Conservation (phyloP, 37 sponge, comb jelly and placozoan genomes). For the Halichondria panicea region DNA sequence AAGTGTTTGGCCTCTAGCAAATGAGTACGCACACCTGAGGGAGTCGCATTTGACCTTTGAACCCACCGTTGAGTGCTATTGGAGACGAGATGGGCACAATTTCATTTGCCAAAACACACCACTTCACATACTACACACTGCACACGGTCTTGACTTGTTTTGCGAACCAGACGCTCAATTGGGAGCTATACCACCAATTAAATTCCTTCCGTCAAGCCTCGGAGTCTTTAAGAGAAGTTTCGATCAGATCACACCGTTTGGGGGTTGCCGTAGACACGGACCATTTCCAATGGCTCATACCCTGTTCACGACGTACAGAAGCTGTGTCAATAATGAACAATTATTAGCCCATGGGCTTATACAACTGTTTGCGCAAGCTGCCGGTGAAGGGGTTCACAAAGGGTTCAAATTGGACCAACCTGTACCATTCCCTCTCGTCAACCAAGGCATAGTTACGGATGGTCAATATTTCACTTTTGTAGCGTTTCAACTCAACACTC, state of each 20-base stretch:
- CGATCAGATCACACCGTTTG: constrained; percentile 68
- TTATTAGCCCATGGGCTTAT: constrained; percentile 58
- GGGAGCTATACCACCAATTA: constrained; percentile 22
- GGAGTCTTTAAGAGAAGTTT: constrained; percentile 53
- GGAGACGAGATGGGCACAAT: constrained; percentile 61
- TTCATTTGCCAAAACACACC: constrained; percentile 44
- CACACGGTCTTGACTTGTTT: constrained; percentile 48
- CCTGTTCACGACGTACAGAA: constrained; percentile 31
- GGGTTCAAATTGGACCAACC: constrained; percentile 59
- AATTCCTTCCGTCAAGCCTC: constrained; percentile 35
- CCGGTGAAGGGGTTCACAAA: constrained; percentile 72
- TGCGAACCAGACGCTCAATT: constrained; percentile 21
- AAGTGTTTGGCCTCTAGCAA: constrained; percentile 47
- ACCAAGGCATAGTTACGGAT: constrained; percentile 68
- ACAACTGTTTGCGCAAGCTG: constrained; percentile 62
- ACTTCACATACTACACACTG: constrained; percentile 50
- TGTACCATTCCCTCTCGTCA: constrained; percentile 55
- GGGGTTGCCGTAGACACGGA: constrained; percentile 47
- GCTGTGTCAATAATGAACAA: constrained; percentile 29
- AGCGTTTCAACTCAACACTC: constrained; percentile 79
- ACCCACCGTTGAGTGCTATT: constrained; percentile 60
- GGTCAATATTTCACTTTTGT: constrained; percentile 72
- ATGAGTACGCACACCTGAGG: constrained; percentile 27
- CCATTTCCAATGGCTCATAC: constrained; percentile 65
- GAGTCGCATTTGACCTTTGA: constrained; percentile 43